A percentile compares a stretch with the other conserved stretches of the same genome.
Conservation (phyloP, 2,888 invertebrate species). For the Erebia epiphron region DNA sequence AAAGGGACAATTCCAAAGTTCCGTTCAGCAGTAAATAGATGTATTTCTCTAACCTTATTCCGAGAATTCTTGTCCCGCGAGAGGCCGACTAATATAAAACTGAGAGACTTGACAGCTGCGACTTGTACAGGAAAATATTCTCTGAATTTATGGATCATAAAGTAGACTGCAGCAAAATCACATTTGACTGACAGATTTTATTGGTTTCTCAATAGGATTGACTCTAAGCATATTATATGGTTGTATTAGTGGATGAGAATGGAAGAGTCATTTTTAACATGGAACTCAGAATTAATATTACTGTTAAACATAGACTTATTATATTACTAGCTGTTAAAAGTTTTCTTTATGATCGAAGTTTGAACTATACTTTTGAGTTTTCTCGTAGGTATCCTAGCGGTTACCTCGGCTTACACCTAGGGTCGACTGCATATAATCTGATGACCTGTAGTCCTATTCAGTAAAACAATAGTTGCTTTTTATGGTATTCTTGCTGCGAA, state of each 20-base stretch:
- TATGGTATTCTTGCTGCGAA: too few relatives aligned
- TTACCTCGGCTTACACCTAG: too few relatives aligned
- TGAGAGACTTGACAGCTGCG: slow-evolving; percentile 9
- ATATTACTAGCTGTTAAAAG: too few relatives aligned
- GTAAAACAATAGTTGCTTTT: too few relatives aligned
- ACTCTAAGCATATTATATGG: background rate
- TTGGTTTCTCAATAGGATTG: background rate
- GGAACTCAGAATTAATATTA: too few relatives aligned
- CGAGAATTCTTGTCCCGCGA: background rate
- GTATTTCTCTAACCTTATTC: slow-evolving; percentile 7
- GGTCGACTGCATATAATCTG: too few relatives aligned
- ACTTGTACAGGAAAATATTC: slow-evolving; percentile 16
- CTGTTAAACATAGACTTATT: too few relatives aligned
- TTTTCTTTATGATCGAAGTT: too few relatives aligned
- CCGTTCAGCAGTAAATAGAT: background rate
- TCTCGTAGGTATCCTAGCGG: too few relatives aligned
- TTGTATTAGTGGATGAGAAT: background rate
- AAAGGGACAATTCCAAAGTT: background rate
- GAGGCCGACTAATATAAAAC: slow-evolving; percentile 12
- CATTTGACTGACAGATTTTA: slow-evolving; percentile 15
- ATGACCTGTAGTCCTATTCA: too few relatives aligned
- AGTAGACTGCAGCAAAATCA: slow-evolving; percentile 4
- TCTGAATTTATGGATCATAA: slow-evolving; percentile 10
- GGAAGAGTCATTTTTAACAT: background rate
- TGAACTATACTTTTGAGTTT: too few relatives aligned